Conservation (phyloP, 2,797 vertebrate genomes). For the Champsocephalus esox region DNA sequence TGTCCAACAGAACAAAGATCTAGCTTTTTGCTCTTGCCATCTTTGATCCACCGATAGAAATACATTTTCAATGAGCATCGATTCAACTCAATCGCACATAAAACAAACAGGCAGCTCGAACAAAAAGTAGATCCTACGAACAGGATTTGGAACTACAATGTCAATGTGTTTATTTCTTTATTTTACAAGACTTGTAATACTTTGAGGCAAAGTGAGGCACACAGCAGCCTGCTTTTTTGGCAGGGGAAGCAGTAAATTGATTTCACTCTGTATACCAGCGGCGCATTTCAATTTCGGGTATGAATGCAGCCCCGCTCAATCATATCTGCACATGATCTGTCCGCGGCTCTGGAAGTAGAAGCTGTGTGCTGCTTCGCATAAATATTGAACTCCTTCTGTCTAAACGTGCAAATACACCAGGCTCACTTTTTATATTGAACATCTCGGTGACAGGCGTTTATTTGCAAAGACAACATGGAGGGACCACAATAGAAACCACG, state of each 20-base stretch:
- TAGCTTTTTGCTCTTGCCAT: background rate
- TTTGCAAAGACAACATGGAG: constrained; percentile 8
- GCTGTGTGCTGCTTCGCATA: constrained; percentile 19
- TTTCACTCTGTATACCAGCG: constrained; percentile 50
- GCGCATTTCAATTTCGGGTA: constrained; percentile 54
- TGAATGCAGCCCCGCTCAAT: constrained; percentile 51
- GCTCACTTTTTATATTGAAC: constrained; percentile 10
- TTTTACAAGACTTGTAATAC: constrained; percentile 50
- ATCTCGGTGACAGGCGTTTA: background rate
- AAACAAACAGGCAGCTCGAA: constrained; percentile 60
- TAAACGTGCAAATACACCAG: constrained; percentile 28
- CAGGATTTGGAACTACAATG: constrained; percentile 23
- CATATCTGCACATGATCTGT: constrained; percentile 50
- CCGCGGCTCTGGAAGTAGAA: constrained; percentile 36
- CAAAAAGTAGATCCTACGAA: constrained; percentile 18
- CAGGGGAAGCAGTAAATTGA: constrained; percentile 44
- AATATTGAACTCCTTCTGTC: constrained; percentile 28
- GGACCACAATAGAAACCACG: background rate
- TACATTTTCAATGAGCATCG: constrained; percentile 4
- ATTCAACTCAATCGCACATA: constrained; percentile 15
- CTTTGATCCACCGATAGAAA: constrained; percentile 9
- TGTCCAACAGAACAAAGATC: constrained; percentile 19
- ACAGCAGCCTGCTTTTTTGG: constrained; percentile 41
- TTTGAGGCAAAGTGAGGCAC: constrained; percentile 28
- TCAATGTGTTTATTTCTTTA: constrained; percentile 27